Base-by-base conservation (phyloP, 2,797 vertebrate species). In the Astyanax mexicanus region DNA sequence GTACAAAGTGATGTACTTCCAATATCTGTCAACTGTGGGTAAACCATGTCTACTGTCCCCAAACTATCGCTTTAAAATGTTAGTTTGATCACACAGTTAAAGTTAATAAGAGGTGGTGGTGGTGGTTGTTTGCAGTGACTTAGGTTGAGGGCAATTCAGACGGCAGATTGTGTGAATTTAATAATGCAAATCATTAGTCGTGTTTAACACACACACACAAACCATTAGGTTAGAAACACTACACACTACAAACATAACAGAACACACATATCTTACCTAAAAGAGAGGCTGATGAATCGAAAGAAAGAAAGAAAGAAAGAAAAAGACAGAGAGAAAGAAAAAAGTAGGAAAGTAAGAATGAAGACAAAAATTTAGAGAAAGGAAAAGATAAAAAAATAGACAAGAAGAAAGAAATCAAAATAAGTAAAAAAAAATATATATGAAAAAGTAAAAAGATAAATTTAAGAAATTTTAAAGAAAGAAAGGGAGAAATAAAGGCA, bases 191-290 rank as follows among this genome's bases (percentile, higher is more conserved):
- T n/a, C n/a, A n/a, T n/a, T n/a, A n/a, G n/a, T n/a, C n/a, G n/a
- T n/a, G n/a, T n/a, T n/a, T n/a, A n/a, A 54, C 12, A 4, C 40
- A 69, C 40, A 67, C 1, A n/a, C 47, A 75, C 3, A 71, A 38
- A 37, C 44, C 0, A 32, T 64, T 11, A 42, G 5, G 11, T 11
- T 9, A 2, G 2, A 1, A 10, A n/a, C n/a, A n/a, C n/a, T 19
- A 51, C 19, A 55, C 25, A 29, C 47, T 1, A 21, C 3, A 5
- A 2, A 52, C n/a, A 52, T n/a, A 21, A 1, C 1, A 1, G 10
- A 4, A 47, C 44, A 47, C 44, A 47, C 44, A 47, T n/a, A n/a
- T n/a, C n/a, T 82, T 84, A 82, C 80, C 80, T 51, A 84, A 78
- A 9, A 84, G 83, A 66, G 83, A 78, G 0, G 74, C 83, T 84